Base-by-base conservation (phyloP, 1,140 invertebrate genomes). In the Listronotus oregonensis region DNA sequence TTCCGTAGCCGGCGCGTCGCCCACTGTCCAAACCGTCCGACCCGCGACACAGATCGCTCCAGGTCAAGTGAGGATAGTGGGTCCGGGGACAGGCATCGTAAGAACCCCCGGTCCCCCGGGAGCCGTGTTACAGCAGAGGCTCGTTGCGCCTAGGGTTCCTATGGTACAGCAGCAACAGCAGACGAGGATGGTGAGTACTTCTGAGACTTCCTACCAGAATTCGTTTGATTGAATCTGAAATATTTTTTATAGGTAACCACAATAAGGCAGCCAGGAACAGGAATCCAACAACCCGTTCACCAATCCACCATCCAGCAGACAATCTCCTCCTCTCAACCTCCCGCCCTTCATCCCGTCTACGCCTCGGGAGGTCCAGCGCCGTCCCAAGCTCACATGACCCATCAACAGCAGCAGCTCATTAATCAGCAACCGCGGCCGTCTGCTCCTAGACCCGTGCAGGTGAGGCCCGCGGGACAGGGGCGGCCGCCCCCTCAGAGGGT, bases 1-100 rank as follows among this genome's bases (percentile, higher is more conserved):
- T 69, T 82, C 83, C 18, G 79, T 83, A 73, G 79, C 80, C 11
- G 81, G 80, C 14, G 73, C 79, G 12, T 76, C 80, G 14, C 74
- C 82, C 17, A 76, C 75, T 14, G 77, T 80, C n/a, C 77, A 78
- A 66, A 80, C 80, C 32, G 81, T 83, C 74, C 69, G 64, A 50
- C 69, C 62, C 11, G 59, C 55, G 14, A 66, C 50, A 12, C 57
- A 72, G 9, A 55, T 67, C 31, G 44, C 58, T 67, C 82, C 79
- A 18, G 79, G 81, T 42, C 84, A 85, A 75, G 82, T 87, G 59
- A 76, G 85, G 69, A 81, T 86, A 66, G 83, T 87, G 75, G 77
- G 82, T 63, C 85, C 85, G 32, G 75, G 75, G 43, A 75, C 82
- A 12, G 76, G 80, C n/a, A 71, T 76, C 6, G 80, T 80, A 42